A percentile compares a stretch with the other conserved stretches of the same genome.
phyloP scores from a whole-genome alignment of 2,888 invertebrate species.

The Dicyrtomina minuta region DNA sequence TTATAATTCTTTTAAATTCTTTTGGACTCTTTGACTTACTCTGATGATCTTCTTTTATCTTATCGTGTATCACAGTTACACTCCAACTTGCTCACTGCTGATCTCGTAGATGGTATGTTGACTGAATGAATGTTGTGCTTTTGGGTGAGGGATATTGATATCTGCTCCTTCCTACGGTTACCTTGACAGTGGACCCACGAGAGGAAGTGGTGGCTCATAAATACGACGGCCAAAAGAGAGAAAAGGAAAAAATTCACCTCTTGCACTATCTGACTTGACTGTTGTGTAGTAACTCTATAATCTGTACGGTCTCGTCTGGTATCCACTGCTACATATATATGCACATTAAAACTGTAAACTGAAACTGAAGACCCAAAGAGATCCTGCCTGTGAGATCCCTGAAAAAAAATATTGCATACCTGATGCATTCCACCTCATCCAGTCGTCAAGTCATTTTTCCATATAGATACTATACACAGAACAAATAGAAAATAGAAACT shows the following conservation, averaged over 20 bases:
- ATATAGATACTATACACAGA: too few species aligned
- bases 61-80: too few species aligned
- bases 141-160: neutral
- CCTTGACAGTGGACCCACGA: conserved; percentile 46
- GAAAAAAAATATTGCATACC: neutral
- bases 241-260: too few species aligned
- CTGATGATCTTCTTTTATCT: neutral
- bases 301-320: too few species aligned
- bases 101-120: too few species aligned
- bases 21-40: neutral
- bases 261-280: neutral
- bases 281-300: too few species aligned
- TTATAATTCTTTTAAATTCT: conserved; percentile 1
- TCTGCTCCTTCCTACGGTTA: conserved; percentile 39
- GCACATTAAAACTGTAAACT: neutral
- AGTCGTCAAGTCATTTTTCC: too few species aligned
- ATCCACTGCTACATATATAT: neutral
- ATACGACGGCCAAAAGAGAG: conserved; percentile 32
- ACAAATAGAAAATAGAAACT: too few species aligned
- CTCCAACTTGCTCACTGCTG: too few species aligned
- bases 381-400: neutral
- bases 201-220: conserved; percentile 44
- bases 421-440: neutral
- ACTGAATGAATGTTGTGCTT: too few species aligned
- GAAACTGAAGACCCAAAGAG: neutral